Base-by-base conservation (phyloP, 2,797 vertebrate genomes). In the Manis crassicaudata region DNA sequence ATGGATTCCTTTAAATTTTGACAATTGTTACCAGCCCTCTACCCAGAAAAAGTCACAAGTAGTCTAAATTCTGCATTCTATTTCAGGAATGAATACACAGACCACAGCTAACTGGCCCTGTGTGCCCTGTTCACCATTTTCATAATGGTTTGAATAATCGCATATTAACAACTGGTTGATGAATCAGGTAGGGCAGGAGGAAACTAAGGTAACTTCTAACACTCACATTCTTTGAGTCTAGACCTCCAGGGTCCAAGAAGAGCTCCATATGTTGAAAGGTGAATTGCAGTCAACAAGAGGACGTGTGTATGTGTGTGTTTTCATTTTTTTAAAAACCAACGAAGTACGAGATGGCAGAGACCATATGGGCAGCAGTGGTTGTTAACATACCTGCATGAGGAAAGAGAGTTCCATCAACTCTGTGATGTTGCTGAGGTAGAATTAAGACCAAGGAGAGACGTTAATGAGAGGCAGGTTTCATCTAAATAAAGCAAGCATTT, bases 11-110 rank as follows among this genome's bases (percentile, higher is more conserved):
- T 93, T 43, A 82, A 92, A 88, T 73, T 29, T 25, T 88, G 65
- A 81, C n/a, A 83, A 91, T 29, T 32, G 6, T 88, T 76, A 85
- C 29, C 76, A 81, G 86, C 7, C 17, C 17, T 60, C 50, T 84
- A 92, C 80, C 54, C 46, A 96, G 73, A 86, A 92, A 95, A 95
- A 62, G 56, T 52, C 40, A 80, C 23, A 90, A 43, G 58, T 50
- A 23, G 60, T 75, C 75, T 93, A 95, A 93, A 90, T 52, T 63
- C 63, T 63, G n/a, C n/a, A 27, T 56, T 32, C 20, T 40, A 46
- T n/a, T 46, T 62, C 63, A 76, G 81, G 75, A 81, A 52, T 40
- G 35, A 84, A 63, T 7, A 68, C 52, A 62, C 0, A 56, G 43
- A 63, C 52, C 62, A 65, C 6, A 60, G 27, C 17, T 72, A 72